phyloP scores from a whole-genome alignment of 2,888 invertebrate species.

The Argyresthia goedartella region DNA sequence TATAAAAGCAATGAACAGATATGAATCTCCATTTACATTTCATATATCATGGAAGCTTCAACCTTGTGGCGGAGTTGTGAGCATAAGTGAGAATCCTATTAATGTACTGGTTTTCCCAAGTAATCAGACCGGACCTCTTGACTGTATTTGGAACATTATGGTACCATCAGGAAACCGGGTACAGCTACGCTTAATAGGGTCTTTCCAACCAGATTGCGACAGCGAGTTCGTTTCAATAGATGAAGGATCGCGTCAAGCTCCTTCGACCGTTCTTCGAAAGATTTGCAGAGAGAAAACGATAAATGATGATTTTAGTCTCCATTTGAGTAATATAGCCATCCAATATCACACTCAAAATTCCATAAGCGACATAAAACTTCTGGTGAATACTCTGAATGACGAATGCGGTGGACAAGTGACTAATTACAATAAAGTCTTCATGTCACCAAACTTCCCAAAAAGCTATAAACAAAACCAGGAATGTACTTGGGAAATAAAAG shows the following conservation, averaged over 20 bases:
- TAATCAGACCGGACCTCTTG: constrained; percentile 51
- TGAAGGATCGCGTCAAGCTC: constrained; percentile 68
- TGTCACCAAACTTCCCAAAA: constrained; percentile 74
- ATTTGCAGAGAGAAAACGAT: constrained; percentile 73
- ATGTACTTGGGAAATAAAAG: constrained; percentile 82
- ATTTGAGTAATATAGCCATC: constrained; percentile 70
- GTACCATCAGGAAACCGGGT: constrained; percentile 40
- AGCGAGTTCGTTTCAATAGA: constrained; percentile 62
- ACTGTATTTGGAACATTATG: constrained; percentile 81
- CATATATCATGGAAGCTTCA: constrained; percentile 72
- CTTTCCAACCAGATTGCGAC: constrained; percentile 30
- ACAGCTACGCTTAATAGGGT: constrained; percentile 39
- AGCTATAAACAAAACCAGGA: constrained; percentile 81
- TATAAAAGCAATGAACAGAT: constrained; percentile 22
- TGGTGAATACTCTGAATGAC: constrained; percentile 40
- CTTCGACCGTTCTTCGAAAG: constrained; percentile 67
- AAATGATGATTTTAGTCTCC: constrained; percentile 46
- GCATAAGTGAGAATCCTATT: constrained; percentile 23
- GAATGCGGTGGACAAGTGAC: constrained; percentile 80
- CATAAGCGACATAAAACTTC: constrained; percentile 29
- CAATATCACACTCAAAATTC: constrained; percentile 75
- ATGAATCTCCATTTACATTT: constrained; percentile 42
- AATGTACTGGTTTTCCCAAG: constrained; percentile 46
- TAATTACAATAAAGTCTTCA: constrained; percentile 43
- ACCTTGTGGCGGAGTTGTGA: constrained; percentile 77